Evolutionary conservation across 2,888 invertebrate genomes (phyloP).

Genomic region (Mesoligia furuncula): DNA sequence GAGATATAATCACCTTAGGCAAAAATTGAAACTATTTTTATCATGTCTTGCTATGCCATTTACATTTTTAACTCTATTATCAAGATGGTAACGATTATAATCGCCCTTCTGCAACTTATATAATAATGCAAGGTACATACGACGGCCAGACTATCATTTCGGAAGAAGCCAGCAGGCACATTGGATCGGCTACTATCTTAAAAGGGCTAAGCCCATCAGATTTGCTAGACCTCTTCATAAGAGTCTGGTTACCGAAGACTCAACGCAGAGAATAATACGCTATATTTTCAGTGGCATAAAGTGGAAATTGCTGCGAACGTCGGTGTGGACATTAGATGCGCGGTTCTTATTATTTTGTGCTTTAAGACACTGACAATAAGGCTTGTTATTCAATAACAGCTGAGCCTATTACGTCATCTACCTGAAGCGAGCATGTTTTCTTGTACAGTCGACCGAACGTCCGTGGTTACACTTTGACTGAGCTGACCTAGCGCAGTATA

Average conservation of each 20-base stretch:
- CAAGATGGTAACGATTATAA: conserved; percentile 3
- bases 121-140: background rate
- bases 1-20: conserved; percentile 50
- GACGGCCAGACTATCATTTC: conserved; percentile 7
- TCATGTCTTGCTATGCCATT: conserved; percentile 39
- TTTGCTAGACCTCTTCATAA: conserved; percentile 12
- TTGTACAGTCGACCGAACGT: background rate
- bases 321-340: background rate
- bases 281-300: conserved; percentile 12
- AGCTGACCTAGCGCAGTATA: background rate
- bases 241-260: conserved; percentile 1
- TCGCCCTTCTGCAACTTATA: conserved; percentile 4
- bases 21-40: conserved; percentile 33
- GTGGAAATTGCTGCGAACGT: background rate
- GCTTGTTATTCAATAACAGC: conserved; percentile 17
- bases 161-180: conserved; percentile 12
- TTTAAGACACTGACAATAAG: background rate
- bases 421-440: conserved; percentile 16
- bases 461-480: background rate
- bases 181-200: conserved; percentile 4
- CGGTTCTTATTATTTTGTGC: background rate
- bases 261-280: conserved; percentile 18
- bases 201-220: conserved; percentile 19
- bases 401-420: conserved; percentile 2
- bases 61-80: conserved; percentile 29